These are phyloP conservation scores for Nipponia nippon DNA, from an alignment of 2,113 vertebrate genomes.

Conservation along the genomic window DNA sequence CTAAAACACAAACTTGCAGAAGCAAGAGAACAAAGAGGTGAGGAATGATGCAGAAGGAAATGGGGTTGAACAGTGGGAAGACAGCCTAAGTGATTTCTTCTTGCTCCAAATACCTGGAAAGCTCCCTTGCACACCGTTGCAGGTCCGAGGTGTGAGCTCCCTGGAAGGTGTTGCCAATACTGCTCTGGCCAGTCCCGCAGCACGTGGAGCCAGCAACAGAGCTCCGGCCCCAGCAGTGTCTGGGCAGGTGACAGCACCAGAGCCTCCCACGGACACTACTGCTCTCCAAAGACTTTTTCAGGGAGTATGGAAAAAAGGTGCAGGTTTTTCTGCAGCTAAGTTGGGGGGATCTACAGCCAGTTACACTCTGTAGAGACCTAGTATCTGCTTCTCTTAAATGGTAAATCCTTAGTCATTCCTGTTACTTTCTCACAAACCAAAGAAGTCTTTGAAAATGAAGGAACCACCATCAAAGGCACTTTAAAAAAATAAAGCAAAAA, in stretches of 20 bases:
- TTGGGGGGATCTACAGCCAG: not conserved
- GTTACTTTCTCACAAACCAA: not conserved
- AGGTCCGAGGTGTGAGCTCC: not conserved
- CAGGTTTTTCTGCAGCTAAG: not conserved
- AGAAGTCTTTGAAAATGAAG: not conserved
- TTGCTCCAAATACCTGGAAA: not conserved
- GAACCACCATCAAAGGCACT: not conserved
- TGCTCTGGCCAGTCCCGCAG: not conserved
- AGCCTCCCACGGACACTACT: not conserved
- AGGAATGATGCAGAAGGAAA: not conserved
- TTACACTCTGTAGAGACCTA: not conserved
- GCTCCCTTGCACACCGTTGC: not conserved
- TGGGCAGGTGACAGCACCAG: not conserved
- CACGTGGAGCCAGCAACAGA: not conserved
- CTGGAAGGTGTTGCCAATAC: not conserved
- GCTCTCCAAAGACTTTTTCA: not conserved
- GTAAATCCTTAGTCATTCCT: not conserved
- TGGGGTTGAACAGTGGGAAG: not conserved
- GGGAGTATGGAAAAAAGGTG: not conserved
- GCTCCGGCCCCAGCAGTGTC: not conserved
- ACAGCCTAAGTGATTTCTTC: not conserved
- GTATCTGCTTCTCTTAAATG: not conserved
- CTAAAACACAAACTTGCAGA: not conserved
- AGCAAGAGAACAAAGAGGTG: not conserved
- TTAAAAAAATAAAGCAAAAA: not conserved